These are phyloP conservation scores for Cariama cristata DNA, from an alignment of 2,113 vertebrate species.

Conservation along the genomic window DNA sequence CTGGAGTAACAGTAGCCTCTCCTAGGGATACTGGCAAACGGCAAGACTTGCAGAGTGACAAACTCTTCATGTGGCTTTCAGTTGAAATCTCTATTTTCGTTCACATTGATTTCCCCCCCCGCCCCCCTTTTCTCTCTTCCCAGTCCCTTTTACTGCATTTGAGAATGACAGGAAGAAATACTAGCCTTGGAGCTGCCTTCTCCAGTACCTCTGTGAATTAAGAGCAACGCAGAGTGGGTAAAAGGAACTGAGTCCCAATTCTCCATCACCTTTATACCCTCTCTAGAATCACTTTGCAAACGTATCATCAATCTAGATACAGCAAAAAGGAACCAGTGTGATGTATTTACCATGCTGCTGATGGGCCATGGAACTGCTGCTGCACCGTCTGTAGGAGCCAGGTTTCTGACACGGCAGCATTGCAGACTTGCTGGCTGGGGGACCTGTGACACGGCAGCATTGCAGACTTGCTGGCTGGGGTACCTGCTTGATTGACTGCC, in stretches of 20 bases:
- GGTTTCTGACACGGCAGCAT: neutral
- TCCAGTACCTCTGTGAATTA: neutral
- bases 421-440: neutral
- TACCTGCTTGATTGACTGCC: neutral
- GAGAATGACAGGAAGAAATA: neutral
- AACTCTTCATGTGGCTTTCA: neutral
- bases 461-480: neutral
- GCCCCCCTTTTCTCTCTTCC: neutral
- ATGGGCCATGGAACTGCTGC: neutral
- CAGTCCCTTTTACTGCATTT: neutral
- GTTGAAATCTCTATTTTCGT: neutral
- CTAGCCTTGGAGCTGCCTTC: neutral
- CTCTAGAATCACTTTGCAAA: neutral
- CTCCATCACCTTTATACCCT: neutral
- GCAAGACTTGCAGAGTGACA: neutral
- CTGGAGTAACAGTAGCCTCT: neutral
- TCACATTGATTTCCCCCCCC: neutral
- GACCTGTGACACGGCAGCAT: neutral
- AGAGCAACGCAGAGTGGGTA: neutral
- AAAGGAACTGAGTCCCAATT: neutral
- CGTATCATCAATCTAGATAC: neutral
- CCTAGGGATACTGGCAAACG: neutral
- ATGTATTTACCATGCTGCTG: neutral
- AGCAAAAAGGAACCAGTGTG: neutral
- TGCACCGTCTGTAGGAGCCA: fast-evolving